Base-by-base conservation (phyloP, 2,797 vertebrate genomes). In the Dendrocincla fuliginosa region DNA sequence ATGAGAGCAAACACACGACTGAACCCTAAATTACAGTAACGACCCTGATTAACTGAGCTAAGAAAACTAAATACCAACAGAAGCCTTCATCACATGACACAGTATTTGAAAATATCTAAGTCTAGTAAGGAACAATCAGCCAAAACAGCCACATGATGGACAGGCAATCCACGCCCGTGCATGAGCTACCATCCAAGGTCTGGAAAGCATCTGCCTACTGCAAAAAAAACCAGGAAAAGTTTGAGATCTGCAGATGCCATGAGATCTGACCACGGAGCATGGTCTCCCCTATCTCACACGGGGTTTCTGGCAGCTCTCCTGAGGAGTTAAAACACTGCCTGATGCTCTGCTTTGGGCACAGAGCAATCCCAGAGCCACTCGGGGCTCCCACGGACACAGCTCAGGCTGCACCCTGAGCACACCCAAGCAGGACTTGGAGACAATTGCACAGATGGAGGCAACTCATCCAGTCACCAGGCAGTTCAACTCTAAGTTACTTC, bases 401-500 rank as follows among this genome's bases (percentile, higher is more conserved):
- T 19, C 70, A 17, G 67, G 53, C 39, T 71, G 67, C 42, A 28
- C n/a, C 69, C 71, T 6, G 6, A 79, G 50, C 22, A 13, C 69
- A 57, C 37, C 82, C 69, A 24, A 65, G 41, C 69, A 74, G 81
- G 63, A 53, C 92, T 61, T 47, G 50, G 78, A 81, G 79, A 90
- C 93, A 87, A 95, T 5, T 41, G 53, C 57, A 59, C 37, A 94
- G 77, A 96, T 90, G 88, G 57, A 89, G 93, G 73, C 84, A 96
- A 92, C 93, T 94, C 94, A 81, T 84, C 68, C 70, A 95, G 93
- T 93, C 89, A 90, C 42, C 84, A 95, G 94, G 65, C 68, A 81
- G 56, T 5, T 35, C 91, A 81, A 50, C 55, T 84, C 57, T 64
- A 49, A 92, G 60, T 85, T 59, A 65, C 17, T 94, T 61, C 74